Evolutionary conservation across 2,113 vertebrate species (phyloP), one percentile per base, ranked within the genome.

Genomic region (Onychostoma macrolepis): DNA sequence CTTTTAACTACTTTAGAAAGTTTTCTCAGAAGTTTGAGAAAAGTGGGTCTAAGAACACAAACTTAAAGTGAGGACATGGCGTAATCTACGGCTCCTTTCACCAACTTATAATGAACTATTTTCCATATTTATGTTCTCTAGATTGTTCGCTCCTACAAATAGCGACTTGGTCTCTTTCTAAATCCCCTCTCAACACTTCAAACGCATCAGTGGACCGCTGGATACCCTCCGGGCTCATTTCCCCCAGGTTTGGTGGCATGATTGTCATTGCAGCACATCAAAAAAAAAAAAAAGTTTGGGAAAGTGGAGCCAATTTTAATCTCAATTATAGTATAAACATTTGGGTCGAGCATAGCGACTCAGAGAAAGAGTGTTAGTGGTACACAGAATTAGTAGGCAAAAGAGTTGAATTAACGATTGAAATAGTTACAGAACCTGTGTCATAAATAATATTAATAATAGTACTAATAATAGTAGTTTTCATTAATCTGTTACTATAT

Each of bases 101-200:
- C 80, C 67, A 48, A 26, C 17, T 83, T 86, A 43, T 84, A 41
- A 84, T 86, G 82, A 77, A 87, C 87, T 79, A 87, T 90, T 88
- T 90, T 90, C 89, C 89, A 85, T 85, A 90, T 90, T 90, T 87
- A 90, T 80, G 72, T 67, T 71, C 41, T 87, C 87, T 30, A 86
- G 84, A 84, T 86, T 67, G 80, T 80, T 88, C 65, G 74, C 79
- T 86, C 86, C 79, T 85, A 65, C 89, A 90, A 90, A 90, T 90
- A 90, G 89, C 71, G 56, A 72, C 63, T 83, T 81, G 86, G 86
- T 83, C 88, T 87, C 88, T 87, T 89, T 89, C 11, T 83, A 4
- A 48, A 87, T 79, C 79, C 86, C 83, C 86, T 67, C 38, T 82
- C 78, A 74, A 87, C 77, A 78, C 53, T 78, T 84, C 69, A 45